Percentiles rank a stretch among this genome's conserved stretches.
These are phyloP conservation scores for Lophotriccus pileatus DNA, from an alignment of 2,797 vertebrate genomes.

Conservation along the genomic window DNA sequence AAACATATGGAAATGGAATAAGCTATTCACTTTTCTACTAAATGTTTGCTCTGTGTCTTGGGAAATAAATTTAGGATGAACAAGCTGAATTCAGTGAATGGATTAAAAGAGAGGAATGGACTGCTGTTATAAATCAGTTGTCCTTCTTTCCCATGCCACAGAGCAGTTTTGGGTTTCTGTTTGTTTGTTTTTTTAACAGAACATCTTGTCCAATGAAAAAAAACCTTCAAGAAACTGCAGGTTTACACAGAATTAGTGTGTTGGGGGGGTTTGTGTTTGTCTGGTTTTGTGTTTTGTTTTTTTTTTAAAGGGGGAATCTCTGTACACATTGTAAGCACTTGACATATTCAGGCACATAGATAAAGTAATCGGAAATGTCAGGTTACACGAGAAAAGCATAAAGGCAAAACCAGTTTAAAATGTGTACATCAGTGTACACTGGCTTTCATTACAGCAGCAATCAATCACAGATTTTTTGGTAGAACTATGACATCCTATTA, in stretches of 20 bases:
- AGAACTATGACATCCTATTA: slow-evolving; percentile 48
- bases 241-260: background rate
- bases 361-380: slow-evolving; percentile 57
- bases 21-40: slow-evolving; percentile 51
- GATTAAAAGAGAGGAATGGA: slow-evolving; percentile 6
- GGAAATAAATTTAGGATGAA: slow-evolving; percentile 52
- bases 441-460: slow-evolving; percentile 49
- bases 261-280: too few species aligned
- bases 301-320: background rate
- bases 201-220: background rate
- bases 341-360: slow-evolving; percentile 31
- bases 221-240: background rate
- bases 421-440: background rate
- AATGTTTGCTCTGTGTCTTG: slow-evolving; percentile 33
- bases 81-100: slow-evolving; percentile 35
- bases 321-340: slow-evolving; percentile 5
- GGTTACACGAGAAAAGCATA: slow-evolving; percentile 45
- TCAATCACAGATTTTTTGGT: slow-evolving; percentile 37
- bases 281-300: too few species aligned
- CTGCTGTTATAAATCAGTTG: slow-evolving; percentile 23
- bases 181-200: background rate
- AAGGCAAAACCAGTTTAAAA: slow-evolving; percentile 46
- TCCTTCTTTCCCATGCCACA: slow-evolving; percentile 16
- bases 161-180: background rate
- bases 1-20: slow-evolving; percentile 57